Evolutionary conservation across 1,140 invertebrate species (phyloP).

Genomic region (Pentalonia nigronervosa): DNA sequence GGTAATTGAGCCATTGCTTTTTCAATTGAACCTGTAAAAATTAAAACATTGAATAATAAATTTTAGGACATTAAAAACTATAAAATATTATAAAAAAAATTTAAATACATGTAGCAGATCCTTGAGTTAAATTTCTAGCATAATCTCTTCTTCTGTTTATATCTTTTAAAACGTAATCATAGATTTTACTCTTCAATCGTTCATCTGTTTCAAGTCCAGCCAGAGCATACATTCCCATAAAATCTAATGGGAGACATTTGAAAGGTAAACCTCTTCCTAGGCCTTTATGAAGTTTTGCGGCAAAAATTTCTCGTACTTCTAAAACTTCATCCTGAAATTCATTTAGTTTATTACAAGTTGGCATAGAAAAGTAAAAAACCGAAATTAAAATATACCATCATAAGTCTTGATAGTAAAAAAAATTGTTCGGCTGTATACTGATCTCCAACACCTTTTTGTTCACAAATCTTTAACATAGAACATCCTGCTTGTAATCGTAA

Average conservation of each 20-base stretch:
- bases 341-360: neutral
- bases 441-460: slow-evolving; percentile 94
- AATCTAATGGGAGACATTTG: slow-evolving; percentile 91
- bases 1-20: slow-evolving; percentile 76
- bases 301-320: slow-evolving; percentile 90
- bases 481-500: slow-evolving; percentile 88
- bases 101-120: slow-evolving; percentile 66
- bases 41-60: slow-evolving; percentile 46
- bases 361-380: neutral
- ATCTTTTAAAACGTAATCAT: slow-evolving; percentile 83
- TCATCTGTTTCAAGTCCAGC: slow-evolving; percentile 83
- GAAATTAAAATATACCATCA: slow-evolving; percentile 71
- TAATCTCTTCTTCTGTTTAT: slow-evolving; percentile 91
- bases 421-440: slow-evolving; percentile 94
- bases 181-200: slow-evolving; percentile 72
- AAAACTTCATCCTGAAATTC: slow-evolving; percentile 79
- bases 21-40: slow-evolving; percentile 66
- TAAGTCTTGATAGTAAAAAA: slow-evolving; percentile 88
- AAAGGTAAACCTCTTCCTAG: slow-evolving; percentile 80
- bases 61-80: neutral
- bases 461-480: slow-evolving; percentile 95
- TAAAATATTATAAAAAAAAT: slow-evolving; percentile 23
- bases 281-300: slow-evolving; percentile 91
- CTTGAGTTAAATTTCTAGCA: slow-evolving; percentile 78
- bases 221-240: slow-evolving; percentile 94